phyloP scores from a whole-genome alignment of 2,888 invertebrate species.

The Psococerastis gibbosa region DNA sequence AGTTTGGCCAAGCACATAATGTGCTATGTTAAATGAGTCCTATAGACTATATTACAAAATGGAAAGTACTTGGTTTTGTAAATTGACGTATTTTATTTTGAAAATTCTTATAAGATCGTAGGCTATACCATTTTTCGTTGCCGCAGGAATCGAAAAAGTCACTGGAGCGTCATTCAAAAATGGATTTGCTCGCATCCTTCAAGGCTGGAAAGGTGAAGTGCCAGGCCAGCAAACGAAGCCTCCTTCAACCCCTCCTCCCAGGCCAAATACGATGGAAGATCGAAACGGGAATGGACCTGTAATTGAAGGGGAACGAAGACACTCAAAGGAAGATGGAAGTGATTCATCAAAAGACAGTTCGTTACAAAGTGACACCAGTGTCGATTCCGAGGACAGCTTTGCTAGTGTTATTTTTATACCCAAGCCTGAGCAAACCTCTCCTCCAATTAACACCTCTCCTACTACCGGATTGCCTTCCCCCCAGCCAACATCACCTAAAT shows the following conservation, averaged over 20 bases:
- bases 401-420: constrained; percentile 84
- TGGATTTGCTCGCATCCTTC: constrained; percentile 65
- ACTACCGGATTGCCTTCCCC: constrained; percentile 37
- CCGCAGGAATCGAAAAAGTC: constrained; percentile 51
- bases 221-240: constrained; percentile 16
- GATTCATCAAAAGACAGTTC: constrained; percentile 64
- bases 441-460: constrained; percentile 30
- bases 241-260: constrained; percentile 15
- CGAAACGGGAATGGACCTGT: constrained; percentile 18
- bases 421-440: constrained; percentile 43
- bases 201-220: constrained; percentile 45
- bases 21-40: too few relatives aligned
- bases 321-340: constrained; percentile 73
- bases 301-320: constrained; percentile 40
- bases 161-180: constrained; percentile 46
- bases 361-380: constrained; percentile 81
- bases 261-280: constrained; percentile 12
- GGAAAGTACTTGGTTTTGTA: too few relatives aligned
- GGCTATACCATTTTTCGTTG: too few relatives aligned
- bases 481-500: constrained; percentile 20
- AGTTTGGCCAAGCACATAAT: too few relatives aligned
- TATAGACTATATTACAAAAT: too few relatives aligned
- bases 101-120: too few relatives aligned
- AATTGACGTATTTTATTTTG: too few relatives aligned
- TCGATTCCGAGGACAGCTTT: constrained; percentile 85